Conservation (phyloP, 2,888 invertebrate genomes). For the Macaria liturata region DNA sequence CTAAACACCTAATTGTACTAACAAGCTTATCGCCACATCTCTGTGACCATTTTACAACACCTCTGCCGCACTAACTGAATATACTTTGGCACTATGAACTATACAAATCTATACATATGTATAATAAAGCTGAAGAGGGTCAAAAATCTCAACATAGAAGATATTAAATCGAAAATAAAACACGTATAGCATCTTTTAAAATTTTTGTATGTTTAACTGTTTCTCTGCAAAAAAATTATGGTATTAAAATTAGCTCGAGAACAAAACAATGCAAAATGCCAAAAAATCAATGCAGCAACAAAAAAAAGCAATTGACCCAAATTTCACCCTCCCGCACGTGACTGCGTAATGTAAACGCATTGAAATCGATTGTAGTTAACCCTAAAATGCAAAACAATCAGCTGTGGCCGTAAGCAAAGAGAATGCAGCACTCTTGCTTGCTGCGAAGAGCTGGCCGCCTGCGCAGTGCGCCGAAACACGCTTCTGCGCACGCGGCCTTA, state of each 20-base stretch:
- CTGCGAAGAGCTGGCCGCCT: slow-evolving; percentile 14
- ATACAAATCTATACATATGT: no score
- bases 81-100: no score
- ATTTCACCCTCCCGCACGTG: slow-evolving; percentile 33
- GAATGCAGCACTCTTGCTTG: neutral
- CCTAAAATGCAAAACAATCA: slow-evolving; percentile 21
- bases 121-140: no score
- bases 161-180: no score
- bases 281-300: no score
- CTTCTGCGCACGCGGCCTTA: slow-evolving; percentile 17
- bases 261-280: no score
- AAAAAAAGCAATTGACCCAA: slow-evolving; percentile 34
- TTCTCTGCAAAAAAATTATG: no score
- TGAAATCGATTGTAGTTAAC: slow-evolving; percentile 30
- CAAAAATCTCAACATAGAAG: no score
- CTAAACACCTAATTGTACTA: slow-evolving; percentile 20
- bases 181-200: no score
- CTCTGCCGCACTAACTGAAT: no score
- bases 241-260: neutral
- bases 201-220: no score
- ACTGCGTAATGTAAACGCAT: slow-evolving; percentile 20
- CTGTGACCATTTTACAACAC: slow-evolving; percentile 4
- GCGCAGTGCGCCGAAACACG: slow-evolving; percentile 11
- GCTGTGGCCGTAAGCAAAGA: slow-evolving; percentile 3
- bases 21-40: slow-evolving; percentile 21